phyloP scores from a whole-genome alignment of 1,140 invertebrate genomes.

The Neodiprion fabricii region DNA sequence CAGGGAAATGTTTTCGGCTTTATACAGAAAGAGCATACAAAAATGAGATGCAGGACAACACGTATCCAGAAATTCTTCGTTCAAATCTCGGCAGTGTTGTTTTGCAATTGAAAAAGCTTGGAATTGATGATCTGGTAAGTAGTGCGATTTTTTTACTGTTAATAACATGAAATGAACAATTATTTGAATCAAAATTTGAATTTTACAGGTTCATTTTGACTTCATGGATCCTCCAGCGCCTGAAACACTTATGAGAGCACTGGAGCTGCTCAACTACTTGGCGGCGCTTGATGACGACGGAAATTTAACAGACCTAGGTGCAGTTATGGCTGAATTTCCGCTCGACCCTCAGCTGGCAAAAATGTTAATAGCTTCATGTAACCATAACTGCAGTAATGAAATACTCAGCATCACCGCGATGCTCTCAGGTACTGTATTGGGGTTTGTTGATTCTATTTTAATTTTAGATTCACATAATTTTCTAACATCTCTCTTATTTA shows the following conservation, averaged over 20 bases:
- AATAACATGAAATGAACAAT: background rate
- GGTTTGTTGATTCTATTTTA: background rate
- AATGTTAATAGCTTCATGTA: constrained; percentile 96
- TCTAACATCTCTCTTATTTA: background rate
- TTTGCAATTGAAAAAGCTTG: constrained; percentile 97
- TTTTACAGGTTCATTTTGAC: constrained; percentile 87
- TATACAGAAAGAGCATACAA: constrained; percentile 99
- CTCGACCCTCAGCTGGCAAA: constrained; percentile 98
- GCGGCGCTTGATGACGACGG: constrained; percentile 97
- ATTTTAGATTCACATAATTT: no score
- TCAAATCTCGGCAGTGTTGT: constrained; percentile 98
- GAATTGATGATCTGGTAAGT: constrained; percentile 93
- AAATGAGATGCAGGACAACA: constrained; percentile 99
- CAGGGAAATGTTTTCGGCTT: constrained; percentile 97
- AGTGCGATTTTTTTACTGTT: constrained; percentile 63
- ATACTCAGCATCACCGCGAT: constrained; percentile 99
- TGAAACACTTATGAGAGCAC: constrained; percentile 98
- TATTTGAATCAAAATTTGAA: background rate
- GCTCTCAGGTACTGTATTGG: constrained; percentile 86
- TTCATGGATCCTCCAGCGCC: constrained; percentile 99
- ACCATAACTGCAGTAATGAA: constrained; percentile 99
- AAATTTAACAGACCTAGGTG: constrained; percentile 94
- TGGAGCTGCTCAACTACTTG: constrained; percentile 97
- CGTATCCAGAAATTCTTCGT: constrained; percentile 97
- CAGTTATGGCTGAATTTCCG: constrained; percentile 99